Base-by-base conservation (phyloP, 2,797 vertebrate genomes). In the Pelodytes ibericus region DNA sequence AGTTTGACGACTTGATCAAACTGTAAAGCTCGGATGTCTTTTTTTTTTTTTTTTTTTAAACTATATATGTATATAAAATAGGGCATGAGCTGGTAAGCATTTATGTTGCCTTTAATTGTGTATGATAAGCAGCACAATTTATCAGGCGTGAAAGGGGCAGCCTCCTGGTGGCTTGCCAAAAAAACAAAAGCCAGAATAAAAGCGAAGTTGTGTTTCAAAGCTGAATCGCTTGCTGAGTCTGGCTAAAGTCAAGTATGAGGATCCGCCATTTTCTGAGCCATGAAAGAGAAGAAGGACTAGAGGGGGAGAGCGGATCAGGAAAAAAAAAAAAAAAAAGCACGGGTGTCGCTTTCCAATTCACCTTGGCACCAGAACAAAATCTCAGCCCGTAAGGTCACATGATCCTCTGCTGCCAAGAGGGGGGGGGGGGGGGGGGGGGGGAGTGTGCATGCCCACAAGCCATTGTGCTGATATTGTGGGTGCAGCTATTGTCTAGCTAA, bases 401-500 rank as follows among this genome's bases (percentile, higher is more conserved):
- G 91, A 93, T 88, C 89, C 88, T 87, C 91, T 91, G 90, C 91
- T 91, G 90, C 89, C 92, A 94, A 92, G 92, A 88, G 91, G 91
- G 87, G 89, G 92, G n/a, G n/a, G n/a, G n/a, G n/a, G n/a, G n/a
- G n/a, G n/a, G n/a, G n/a, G n/a, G n/a, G n/a, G n/a, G n/a, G n/a
- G n/a, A n/a, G n/a, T n/a, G 90, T 90, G 88, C 92, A 91, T 95
- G 96, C 93, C 93, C 91, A 92, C 88, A 92, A 93, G 93, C 91
- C 90, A 91, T 94, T 96, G 92, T 93, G 93, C 94, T 94, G 94
- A 96, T 93, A 91, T 87, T 92, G 94, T 93, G 88, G 95, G 95
- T 95, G 95, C 92, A 94, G 94, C 95, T 96, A 96, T 96, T 97
- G 94, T 97, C 94, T 94, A 89, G 91, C 94, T 94, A 92, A 79